Evolutionary conservation across 2,113 vertebrate genomes (phyloP), one percentile per base, ranked within the genome.

Genomic region (Addax nasomaculatus): DNA sequence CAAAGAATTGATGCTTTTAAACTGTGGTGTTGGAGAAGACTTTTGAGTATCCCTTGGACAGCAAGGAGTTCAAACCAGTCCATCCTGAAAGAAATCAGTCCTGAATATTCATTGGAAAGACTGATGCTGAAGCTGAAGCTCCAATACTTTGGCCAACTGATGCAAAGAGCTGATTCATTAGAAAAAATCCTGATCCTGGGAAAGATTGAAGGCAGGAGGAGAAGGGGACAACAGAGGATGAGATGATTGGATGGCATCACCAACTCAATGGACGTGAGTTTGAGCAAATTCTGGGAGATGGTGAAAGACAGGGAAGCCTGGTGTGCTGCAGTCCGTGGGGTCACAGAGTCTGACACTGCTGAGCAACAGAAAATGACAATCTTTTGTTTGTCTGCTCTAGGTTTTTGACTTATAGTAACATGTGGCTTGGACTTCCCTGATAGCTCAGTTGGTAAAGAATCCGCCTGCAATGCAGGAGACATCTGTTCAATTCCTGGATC

Each of bases 401-500:
- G 8, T 10, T 84, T 84, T 57, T 84, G 51, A 16, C 43, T 60
- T 60, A 10, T 60, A 39, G 39, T 36, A 2, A 36, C 17, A 36
- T 21, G n/a, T 70, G n/a, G n/a, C 64, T 21, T 21, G 64, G n/a
- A 11, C n/a, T 70, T 70, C n/a, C 17, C 9, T 36, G 64, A 36
- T 70, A 36, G 4, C 17, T 70, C n/a, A 70, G 64, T 36, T 36
- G 17, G 17, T 11, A 36, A 70, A 70, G 64, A 36, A 70, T 70
- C 17, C 9, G 21, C n/a, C n/a, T 70, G 17, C n/a, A 21, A 36
- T 36, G n/a, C 64, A 70, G 64, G 33, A 36, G 64, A 70, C 64
- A 17, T 21, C 9, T 1, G 2, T 36, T 36, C 1, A 0, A 21
- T 36, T 70, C 64, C 64, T 11, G 64, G n/a, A 36, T 70, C 0